Evolutionary conservation across 1,140 invertebrate species (phyloP), one percentile per base, ranked within the genome.

Genomic region (Sipha flava): DNA sequence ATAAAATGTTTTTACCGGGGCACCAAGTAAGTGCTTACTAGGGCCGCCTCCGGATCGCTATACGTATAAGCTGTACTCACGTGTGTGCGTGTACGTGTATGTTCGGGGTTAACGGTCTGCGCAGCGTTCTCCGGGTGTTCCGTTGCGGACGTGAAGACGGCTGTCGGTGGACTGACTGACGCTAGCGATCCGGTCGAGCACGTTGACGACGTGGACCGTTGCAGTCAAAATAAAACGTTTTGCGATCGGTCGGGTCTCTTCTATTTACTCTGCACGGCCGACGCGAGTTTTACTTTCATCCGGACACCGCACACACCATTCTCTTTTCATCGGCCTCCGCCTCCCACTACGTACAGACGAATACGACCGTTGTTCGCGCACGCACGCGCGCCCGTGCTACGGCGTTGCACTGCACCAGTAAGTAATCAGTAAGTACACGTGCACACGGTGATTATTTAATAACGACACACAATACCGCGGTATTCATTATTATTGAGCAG

Each of bases 281-380:
- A n/a, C n/a, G n/a, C n/a, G n/a, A n/a, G 57, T 59, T 59, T 66
- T 66, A 66, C 62, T 66, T 66, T 66, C 62, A 66, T 66, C 62
- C 9, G 62, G 62, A 66, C 62, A 40, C 62, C n/a, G n/a, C n/a
- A n/a, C n/a, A n/a, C n/a, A n/a, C 3, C 59, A 66, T 66, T 66
- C 62, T 66, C 62, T 66, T 66, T 66, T 40, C 31, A 40, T n/a
- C n/a, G n/a, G n/a, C n/a, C n/a, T n/a, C n/a, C n/a, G 34, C 34
- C 62, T 66, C 62, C 62, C 62, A 66, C 62, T 66, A 23, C 5
- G 18, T 4, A n/a, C 10, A 2, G 3, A 37, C 5, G 2, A 6
- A 40, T 14, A 66, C 62, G 10, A 21, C n/a, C 18, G 40, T 66
- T 66, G 23, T 66, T 34, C 16, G 5, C 29, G 29, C 16, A 64